Evolutionary conservation across 2,113 vertebrate species (phyloP), one percentile per base, ranked within the genome.

Genomic region (Acinonyx jubatus): DNA sequence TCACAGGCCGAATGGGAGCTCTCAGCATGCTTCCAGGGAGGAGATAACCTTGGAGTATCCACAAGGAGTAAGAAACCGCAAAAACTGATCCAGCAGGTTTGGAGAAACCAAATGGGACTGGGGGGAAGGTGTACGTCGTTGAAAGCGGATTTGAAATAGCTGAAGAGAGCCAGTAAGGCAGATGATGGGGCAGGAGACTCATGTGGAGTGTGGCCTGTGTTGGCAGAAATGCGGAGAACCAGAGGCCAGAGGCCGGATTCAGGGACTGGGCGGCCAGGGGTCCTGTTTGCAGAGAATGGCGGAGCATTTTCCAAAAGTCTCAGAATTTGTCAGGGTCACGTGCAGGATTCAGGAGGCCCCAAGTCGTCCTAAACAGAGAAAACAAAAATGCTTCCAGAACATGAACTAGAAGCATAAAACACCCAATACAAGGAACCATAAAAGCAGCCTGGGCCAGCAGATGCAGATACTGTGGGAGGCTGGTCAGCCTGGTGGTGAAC

Each of bases 61-160:
- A 55, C 29, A 5, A 66, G n/a, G 93, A 86, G 14, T 27, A 23
- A 95, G 68, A 95, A 89, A 68, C 71, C 45, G 41, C 89, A 82
- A 33, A 90, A 71, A 96, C 89, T 89, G 82, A 96, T 94, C 94
- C 80, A 82, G 78, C 91, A 96, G 93, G 92, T 96, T 94, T 89
- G 73, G 89, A 95, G 90, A 97, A 57, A 63, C 86, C 84, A 52
- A 87, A 68, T 57, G 76, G 81, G 36, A 68, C 4, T 2, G 18
- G 76, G 84, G 23, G 11, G 18, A 50, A 81, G 23, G 21, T 27
- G 7, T 55, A 83, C 86, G 55, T 31, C 45, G 68, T 63, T 69
- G 89, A 71, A 85, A 92, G 55, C 57, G 93, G 86, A 86, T 96
- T 92, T 63, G 80, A 90, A 92, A 65, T 57, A 69, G 79, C 83